Evolutionary conservation across 2,797 vertebrate species (phyloP).

Genomic region (Halcyon smyrnensis): DNA sequence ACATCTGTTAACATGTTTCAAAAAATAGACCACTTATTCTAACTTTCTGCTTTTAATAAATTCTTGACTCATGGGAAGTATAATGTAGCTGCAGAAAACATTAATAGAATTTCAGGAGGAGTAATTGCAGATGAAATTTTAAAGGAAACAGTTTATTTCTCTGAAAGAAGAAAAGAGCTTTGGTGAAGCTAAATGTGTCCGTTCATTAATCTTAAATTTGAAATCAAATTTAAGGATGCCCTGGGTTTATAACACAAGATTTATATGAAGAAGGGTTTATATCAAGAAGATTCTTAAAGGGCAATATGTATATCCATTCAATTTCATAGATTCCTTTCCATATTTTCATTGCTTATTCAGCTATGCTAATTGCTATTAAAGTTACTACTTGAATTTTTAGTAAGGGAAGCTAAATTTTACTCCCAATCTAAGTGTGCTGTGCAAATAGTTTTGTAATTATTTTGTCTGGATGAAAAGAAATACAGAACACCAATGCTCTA

Average conservation of each 20-base stretch:
- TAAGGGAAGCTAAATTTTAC: not conserved
- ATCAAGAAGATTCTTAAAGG: not conserved
- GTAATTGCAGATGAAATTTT: not conserved
- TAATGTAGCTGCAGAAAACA: not conserved
- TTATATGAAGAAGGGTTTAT: not conserved
- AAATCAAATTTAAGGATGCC: not conserved
- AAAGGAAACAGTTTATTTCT: not conserved
- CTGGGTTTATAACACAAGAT: not conserved
- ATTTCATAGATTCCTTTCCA: not conserved
- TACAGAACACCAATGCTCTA: not conserved
- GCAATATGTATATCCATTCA: not conserved
- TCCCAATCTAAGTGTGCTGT: not conserved
- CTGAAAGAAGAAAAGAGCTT: not conserved
- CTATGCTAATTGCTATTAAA: not conserved
- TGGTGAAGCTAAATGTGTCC: not conserved
- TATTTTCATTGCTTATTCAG: not conserved
- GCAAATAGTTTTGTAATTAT: not conserved
- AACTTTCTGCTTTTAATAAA: not conserved
- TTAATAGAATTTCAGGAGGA: not conserved
- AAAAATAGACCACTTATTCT: not conserved
- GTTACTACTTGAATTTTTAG: not conserved
- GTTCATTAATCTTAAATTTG: not conserved
- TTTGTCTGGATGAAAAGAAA: not conserved
- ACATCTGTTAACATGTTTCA: not conserved
- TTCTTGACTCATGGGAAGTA: not conserved